Conservation (phyloP, 2,888 invertebrate genomes). For the Xylophagus ater region DNA sequence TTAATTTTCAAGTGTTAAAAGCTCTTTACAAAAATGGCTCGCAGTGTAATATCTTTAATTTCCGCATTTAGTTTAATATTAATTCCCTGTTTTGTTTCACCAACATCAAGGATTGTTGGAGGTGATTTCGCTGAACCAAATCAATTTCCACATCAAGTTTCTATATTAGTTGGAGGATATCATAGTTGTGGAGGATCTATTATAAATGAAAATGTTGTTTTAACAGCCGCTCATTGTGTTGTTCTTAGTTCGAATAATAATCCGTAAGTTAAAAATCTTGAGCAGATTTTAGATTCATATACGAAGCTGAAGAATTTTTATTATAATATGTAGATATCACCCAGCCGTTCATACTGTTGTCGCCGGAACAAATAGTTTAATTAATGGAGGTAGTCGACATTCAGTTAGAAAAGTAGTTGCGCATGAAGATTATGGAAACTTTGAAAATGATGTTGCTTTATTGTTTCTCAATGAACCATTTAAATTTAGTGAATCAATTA, state of each 20-base stretch:
- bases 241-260: slow-evolving; percentile 24
- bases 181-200: slow-evolving; percentile 31
- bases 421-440: slow-evolving; percentile 25
- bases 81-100: slow-evolving; percentile 19
- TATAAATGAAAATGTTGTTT: slow-evolving; percentile 26
- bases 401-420: slow-evolving; percentile 24
- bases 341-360: slow-evolving; percentile 26
- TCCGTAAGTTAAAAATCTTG: slow-evolving; percentile 22
- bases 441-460: slow-evolving; percentile 27
- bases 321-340: slow-evolving; percentile 22
- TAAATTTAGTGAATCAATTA: slow-evolving; percentile 20
- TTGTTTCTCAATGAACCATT: slow-evolving; percentile 26
- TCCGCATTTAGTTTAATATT: too few species aligned
- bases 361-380: slow-evolving; percentile 28
- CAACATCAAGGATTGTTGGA: slow-evolving; percentile 27
- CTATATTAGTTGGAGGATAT: slow-evolving; percentile 24
- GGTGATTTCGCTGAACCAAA: slow-evolving; percentile 31
- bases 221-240: slow-evolving; percentile 32
- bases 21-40: too few species aligned
- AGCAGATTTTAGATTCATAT: background rate
- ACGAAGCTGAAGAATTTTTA: background rate
- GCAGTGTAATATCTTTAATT: too few species aligned
- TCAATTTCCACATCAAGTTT: slow-evolving; percentile 35
- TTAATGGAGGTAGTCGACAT: slow-evolving; percentile 26
- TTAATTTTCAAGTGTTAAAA: too few species aligned